These are phyloP conservation scores for Genyomyrus donnyi DNA, from an alignment of 2,113 vertebrate genomes.

Conservation along the genomic window DNA sequence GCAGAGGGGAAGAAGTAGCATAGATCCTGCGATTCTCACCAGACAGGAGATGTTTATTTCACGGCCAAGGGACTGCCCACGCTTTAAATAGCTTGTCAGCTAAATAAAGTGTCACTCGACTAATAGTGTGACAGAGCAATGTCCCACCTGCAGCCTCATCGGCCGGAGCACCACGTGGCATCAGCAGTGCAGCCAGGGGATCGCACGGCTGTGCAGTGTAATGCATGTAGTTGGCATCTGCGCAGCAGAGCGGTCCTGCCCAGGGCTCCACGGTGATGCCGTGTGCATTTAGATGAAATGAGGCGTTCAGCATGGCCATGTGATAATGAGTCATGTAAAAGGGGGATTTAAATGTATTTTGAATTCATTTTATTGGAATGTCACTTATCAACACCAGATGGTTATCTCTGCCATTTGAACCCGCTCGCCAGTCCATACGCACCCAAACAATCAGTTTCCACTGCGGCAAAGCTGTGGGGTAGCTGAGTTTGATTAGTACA, in stretches of 20 bases:
- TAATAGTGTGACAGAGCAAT: slow-evolving; percentile 59
- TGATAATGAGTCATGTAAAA: not conserved
- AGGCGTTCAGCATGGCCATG: not conserved
- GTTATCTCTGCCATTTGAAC: not conserved
- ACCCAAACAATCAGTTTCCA: not conserved
- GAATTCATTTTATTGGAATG: not conserved
- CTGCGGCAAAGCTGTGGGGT: not conserved
- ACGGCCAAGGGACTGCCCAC: slow-evolving; percentile 45
- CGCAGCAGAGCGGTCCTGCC: not conserved
- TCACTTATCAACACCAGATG: not conserved
- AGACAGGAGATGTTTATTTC: slow-evolving; percentile 56
- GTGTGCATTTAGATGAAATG: not conserved
- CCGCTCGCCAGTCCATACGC: not conserved
- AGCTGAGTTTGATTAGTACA: not conserved
- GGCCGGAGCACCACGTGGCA: not conserved
- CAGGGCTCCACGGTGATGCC: not conserved
- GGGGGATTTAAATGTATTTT: not conserved
- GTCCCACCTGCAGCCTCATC: slow-evolving; percentile 56
- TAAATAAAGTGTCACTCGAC: slow-evolving; percentile 67
- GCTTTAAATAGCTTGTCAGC: slow-evolving; percentile 53
- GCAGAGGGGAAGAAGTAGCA: not conserved
- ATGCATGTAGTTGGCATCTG: not conserved
- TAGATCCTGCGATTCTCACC: slow-evolving; percentile 7
- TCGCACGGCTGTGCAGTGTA: not conserved
- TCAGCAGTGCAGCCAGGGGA: not conserved